Percentiles rank a stretch among this genome's conserved stretches.
Conservation (phyloP, 2,888 invertebrate species). For the Platycnemis pennipes region DNA sequence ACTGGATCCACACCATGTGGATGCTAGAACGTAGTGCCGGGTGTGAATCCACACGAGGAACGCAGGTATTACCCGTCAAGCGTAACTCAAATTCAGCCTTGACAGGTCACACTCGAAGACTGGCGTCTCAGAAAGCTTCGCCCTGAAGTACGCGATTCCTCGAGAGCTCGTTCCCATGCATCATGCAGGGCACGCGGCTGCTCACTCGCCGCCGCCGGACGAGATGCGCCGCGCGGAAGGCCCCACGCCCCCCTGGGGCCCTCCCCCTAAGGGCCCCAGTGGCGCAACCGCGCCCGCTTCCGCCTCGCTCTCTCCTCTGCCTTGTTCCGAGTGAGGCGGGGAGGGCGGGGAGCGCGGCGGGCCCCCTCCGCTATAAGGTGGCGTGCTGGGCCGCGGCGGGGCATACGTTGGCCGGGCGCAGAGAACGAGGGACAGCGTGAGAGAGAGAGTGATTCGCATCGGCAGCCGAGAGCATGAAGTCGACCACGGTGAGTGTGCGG, state of each 20-base stretch:
- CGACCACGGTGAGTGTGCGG: slow-evolving; percentile 21
- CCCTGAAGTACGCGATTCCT: too few relatives aligned
- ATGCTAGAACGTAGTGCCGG: too few relatives aligned
- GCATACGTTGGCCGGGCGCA: neutral
- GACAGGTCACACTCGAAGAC: too few relatives aligned
- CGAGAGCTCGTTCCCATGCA: too few relatives aligned
- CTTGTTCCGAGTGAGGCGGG: neutral
- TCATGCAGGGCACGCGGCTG: too few relatives aligned
- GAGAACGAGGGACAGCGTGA: neutral
- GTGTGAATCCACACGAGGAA: too few relatives aligned
- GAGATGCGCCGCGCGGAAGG: neutral
- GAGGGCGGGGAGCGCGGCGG: neutral
- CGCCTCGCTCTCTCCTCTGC: neutral
- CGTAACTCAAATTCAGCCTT: too few relatives aligned
- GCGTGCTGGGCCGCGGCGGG: neutral
- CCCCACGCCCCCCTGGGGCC: neutral
- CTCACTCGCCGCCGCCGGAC: too few relatives aligned
- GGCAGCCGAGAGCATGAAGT: neutral
- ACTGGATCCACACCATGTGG: too few relatives aligned
- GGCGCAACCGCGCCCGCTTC: neutral
- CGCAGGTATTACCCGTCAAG: too few relatives aligned
- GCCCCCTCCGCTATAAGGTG: neutral
- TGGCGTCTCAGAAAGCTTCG: too few relatives aligned
- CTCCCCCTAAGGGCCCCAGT: neutral
- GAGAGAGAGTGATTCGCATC: neutral